Conservation (phyloP, 2,797 vertebrate species). For the Perodicticus potto region DNA sequence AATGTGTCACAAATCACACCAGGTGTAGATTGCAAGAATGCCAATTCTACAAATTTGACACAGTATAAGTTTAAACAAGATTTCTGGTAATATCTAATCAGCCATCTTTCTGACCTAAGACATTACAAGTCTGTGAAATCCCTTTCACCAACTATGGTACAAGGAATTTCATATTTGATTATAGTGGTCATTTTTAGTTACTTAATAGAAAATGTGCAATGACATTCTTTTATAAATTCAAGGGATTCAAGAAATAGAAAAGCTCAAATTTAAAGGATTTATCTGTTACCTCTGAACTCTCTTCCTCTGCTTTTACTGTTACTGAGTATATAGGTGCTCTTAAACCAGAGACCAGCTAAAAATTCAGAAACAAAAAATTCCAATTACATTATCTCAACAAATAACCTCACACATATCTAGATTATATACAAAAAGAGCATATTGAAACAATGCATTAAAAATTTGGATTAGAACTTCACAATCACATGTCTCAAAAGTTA, state of each 20-base stretch:
- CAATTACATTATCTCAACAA: neutral
- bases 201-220: constrained; percentile 28
- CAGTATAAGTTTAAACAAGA: neutral
- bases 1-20: constrained; percentile 2
- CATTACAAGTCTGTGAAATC: constrained; percentile 59
- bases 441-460: neutral
- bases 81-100: constrained; percentile 9
- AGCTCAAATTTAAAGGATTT: constrained; percentile 61
- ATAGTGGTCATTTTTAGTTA: constrained; percentile 51
- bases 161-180: neutral
- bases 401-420: neutral
- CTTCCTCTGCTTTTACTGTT: constrained; percentile 44
- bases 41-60: constrained; percentile 55
- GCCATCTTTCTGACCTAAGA: constrained; percentile 41
- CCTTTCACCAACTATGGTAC: constrained; percentile 38
- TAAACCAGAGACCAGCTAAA: neutral
- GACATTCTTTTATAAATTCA: constrained; percentile 54
- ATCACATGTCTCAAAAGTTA: neutral
- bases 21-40: constrained; percentile 15
- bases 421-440: neutral
- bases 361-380: neutral
- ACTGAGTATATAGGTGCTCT: neutral
- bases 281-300: constrained; percentile 57
- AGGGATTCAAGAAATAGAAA: constrained; percentile 57
- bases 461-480: neutral